A percentile compares a stretch with the other conserved stretches of the same genome.
Conservation (phyloP, 1,140 invertebrate genomes). For the Macrocentrus cingulum region DNA sequence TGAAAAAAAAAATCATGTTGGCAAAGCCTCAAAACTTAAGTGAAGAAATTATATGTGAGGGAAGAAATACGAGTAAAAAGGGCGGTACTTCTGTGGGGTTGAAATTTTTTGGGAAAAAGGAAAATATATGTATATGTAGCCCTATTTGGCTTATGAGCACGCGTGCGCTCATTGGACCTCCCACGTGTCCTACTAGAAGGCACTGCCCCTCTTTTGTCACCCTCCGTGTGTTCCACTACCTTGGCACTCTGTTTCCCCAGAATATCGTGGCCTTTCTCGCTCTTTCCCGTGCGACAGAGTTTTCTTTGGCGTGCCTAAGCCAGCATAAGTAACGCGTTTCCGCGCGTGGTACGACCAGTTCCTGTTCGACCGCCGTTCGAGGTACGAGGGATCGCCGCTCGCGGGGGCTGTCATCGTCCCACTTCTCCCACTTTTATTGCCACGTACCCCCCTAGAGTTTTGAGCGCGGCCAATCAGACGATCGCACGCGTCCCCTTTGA, state of each 20-base stretch:
- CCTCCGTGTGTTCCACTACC: background rate
- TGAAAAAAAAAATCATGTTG: no score
- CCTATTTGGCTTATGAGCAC: conserved; percentile 23
- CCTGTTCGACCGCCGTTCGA: conserved; percentile 35
- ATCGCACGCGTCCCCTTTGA: conserved; percentile 22
- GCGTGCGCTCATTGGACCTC: conserved; percentile 19
- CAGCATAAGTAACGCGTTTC: conserved; percentile 46
- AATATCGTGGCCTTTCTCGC: no score
- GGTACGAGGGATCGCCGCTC: background rate
- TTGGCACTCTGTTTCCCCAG: no score
- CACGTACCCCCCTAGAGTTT: background rate
- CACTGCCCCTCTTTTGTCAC: conserved; percentile 5
- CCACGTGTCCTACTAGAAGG: conserved; percentile 20
- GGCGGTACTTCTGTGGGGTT: background rate
- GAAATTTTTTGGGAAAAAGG: conserved; percentile 2
- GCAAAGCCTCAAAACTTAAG: conserved; percentile 2
- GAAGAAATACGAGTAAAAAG: background rate
- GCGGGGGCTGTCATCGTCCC: background rate
- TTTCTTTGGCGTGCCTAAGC: no score
- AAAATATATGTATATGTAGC: background rate
- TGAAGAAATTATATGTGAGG: background rate
- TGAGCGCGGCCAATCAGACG: background rate
- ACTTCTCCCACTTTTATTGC: background rate
- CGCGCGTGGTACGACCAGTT: conserved; percentile 42
- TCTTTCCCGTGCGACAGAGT: no score